Evolutionary conservation across 2,888 invertebrate species (phyloP).

Genomic region (Pachymerium ferrugineum): DNA sequence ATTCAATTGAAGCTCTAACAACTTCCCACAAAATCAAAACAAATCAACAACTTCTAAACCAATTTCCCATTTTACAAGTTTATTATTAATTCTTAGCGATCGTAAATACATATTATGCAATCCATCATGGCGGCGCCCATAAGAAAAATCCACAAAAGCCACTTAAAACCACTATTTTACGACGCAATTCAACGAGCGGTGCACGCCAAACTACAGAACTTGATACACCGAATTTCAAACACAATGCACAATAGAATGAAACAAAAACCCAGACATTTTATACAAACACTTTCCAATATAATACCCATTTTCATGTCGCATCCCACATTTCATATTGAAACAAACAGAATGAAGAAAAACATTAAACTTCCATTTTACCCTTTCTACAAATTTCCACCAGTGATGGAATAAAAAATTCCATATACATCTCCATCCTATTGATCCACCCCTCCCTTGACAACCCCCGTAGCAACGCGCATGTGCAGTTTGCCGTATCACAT

Average conservation of each 20-base stretch:
- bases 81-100: no score
- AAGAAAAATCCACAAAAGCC: neutral
- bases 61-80: no score
- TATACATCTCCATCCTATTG: neutral
- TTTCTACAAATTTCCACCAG: neutral
- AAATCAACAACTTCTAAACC: no score
- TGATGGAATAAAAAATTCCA: neutral
- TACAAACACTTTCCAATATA: neutral
- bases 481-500: neutral
- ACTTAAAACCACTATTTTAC: neutral
- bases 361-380: neutral
- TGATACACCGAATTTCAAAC: neutral
- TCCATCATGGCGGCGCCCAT: no score
- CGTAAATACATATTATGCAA: no score
- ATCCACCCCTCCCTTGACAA: neutral
- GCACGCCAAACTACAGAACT: neutral
- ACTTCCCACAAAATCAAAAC: no score
- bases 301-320: neutral
- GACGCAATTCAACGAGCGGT: neutral
- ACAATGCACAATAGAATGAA: neutral
- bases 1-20: no score
- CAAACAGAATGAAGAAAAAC: neutral
- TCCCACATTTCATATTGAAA: neutral
- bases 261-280: neutral
- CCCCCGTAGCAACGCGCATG: neutral